These are phyloP conservation scores for Caenorhabditis brenneri DNA, from an alignment of 1,140 invertebrate genomes.

Conservation along the genomic window DNA sequence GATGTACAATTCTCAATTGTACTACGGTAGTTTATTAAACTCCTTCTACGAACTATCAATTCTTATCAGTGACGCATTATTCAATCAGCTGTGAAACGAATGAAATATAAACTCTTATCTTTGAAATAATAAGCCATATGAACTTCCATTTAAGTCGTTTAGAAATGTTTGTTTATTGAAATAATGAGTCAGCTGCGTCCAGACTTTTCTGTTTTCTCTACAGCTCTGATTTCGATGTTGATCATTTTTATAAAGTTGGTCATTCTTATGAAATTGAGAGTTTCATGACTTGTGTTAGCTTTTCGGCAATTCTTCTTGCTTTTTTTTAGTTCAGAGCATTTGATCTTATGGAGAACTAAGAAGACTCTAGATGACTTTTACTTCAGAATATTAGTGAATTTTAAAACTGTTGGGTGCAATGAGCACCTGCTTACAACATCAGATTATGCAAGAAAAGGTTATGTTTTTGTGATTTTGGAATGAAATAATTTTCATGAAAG, in stretches of 20 bases:
- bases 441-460: too few species aligned
- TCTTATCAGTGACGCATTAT: not conserved
- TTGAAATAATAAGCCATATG: too few species aligned
- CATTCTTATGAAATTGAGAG: too few species aligned
- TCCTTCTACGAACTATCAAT: not conserved
- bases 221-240: not conserved
- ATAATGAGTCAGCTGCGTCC: not conserved
- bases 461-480: too few species aligned
- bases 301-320: not conserved
- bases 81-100: not conserved
- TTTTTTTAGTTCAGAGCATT: too few species aligned
- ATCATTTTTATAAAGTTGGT: not conserved
- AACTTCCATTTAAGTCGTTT: not conserved
- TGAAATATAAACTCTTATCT: too few species aligned
- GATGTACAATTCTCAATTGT: not conserved
- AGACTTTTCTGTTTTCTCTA: not conserved
- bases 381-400: too few species aligned
- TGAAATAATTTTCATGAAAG: too few species aligned
- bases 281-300: not conserved
- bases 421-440: too few species aligned
- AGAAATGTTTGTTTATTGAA: not conserved
- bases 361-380: too few species aligned
- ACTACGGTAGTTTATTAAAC: not conserved
- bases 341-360: too few species aligned
- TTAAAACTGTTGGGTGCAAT: too few species aligned